Conservation (phyloP, 2,113 vertebrate species). For the Saccopteryx leptura region DNA sequence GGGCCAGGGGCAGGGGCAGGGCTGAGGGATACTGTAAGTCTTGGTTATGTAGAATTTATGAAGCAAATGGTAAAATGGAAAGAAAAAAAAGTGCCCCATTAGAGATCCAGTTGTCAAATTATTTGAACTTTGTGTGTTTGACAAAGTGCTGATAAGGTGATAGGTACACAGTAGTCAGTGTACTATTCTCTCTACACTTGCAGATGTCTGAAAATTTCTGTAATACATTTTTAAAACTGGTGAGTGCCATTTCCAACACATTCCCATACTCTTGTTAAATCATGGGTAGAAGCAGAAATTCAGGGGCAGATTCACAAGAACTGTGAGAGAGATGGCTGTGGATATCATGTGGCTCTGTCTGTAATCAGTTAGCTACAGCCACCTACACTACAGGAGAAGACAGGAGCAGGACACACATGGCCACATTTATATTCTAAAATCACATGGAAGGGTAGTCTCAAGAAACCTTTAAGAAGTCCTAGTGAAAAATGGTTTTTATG, state of each 20-base stretch:
- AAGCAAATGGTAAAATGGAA: constrained; percentile 13
- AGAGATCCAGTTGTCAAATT: not conserved
- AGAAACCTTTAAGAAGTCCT: not conserved
- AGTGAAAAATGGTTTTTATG: not conserved
- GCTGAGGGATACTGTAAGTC: not conserved
- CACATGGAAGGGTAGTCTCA: not conserved
- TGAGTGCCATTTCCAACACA: not conserved
- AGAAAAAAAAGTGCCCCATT: not conserved
- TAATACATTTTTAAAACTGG: not conserved
- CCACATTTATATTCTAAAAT: not conserved
- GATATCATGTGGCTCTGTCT: not conserved
- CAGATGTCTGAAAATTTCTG: not conserved
- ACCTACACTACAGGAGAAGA: not conserved
- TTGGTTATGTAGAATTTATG: not conserved
- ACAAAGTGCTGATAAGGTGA: not conserved
- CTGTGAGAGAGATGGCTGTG: not conserved
- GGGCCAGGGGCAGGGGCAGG: not conserved
- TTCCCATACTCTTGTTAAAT: not conserved
- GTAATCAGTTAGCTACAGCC: not conserved
- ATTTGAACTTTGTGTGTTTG: not conserved
- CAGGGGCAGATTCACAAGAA: not conserved
- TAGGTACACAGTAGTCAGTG: not conserved
- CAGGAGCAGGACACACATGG: not conserved
- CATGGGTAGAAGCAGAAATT: not conserved
- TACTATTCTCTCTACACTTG: not conserved